Conservation (phyloP, 2,113 vertebrate genomes). For the Cephalopterus ornatus region DNA sequence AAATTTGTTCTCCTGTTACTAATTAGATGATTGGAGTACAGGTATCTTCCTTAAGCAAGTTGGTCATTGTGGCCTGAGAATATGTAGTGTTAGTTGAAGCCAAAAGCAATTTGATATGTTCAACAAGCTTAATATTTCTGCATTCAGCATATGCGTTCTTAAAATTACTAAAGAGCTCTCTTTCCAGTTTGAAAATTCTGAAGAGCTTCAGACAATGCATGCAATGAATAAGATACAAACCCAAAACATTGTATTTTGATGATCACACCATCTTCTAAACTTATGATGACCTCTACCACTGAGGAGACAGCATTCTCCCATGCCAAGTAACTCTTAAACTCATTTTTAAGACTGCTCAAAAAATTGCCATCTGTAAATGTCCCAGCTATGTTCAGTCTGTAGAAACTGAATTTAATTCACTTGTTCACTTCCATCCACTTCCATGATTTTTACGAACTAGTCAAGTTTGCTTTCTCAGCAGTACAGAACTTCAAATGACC, state of each 20-base stretch:
- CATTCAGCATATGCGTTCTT: background rate
- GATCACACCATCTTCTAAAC: background rate
- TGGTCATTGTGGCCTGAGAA: background rate
- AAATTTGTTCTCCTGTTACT: background rate
- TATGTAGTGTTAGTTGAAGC: background rate
- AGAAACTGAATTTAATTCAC: background rate
- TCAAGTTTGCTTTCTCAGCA: background rate
- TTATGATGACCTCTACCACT: background rate
- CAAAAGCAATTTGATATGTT: background rate
- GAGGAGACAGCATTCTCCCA: background rate
- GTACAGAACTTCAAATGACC: background rate
- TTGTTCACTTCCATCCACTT: background rate
- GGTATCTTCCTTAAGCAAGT: background rate
- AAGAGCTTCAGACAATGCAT: background rate
- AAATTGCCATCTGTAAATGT: background rate
- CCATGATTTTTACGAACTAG: background rate
- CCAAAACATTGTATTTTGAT: background rate
- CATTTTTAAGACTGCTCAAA: background rate
- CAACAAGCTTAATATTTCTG: background rate
- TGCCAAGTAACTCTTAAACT: background rate
- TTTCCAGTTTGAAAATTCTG: background rate
- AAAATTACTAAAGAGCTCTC: background rate
- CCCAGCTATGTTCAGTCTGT: background rate
- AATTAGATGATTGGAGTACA: background rate
- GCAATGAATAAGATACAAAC: background rate